Evolutionary conservation across 1,140 invertebrate genomes (phyloP).

Genomic region (Drosophila azteca): DNA sequence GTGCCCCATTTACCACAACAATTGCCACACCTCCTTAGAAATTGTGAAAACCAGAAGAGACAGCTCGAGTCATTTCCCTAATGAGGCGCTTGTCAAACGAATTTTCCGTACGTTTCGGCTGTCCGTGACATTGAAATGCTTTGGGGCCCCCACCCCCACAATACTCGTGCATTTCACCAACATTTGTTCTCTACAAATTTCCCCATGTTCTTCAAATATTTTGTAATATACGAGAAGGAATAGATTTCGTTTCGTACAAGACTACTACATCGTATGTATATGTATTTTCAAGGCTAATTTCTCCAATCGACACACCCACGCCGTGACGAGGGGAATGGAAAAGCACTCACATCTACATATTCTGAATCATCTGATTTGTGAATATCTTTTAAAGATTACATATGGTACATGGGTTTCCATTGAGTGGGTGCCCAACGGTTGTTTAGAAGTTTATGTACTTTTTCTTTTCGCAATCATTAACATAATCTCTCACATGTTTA

Average conservation of each 20-base stretch:
- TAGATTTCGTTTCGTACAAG: conserved; percentile 1
- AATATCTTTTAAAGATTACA: conserved; percentile 24
- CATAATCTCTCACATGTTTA: conserved; percentile 27
- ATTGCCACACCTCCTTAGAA: conserved; percentile 32
- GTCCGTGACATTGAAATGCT: conserved; percentile 64
- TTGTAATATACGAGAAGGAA: conserved; percentile 54
- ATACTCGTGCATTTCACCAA: conserved; percentile 14
- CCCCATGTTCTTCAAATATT: neutral
- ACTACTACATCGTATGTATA: neutral
- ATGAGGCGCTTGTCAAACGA: conserved; percentile 44
- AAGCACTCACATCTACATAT: conserved; percentile 11
- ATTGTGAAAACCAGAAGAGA: conserved; percentile 4
- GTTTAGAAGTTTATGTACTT: conserved; percentile 5
- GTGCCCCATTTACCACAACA: conserved; percentile 18
- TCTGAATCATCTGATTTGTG: conserved; percentile 21
- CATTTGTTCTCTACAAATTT: conserved; percentile 7
- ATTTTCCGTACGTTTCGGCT: conserved; percentile 37
- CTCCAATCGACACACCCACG: conserved; percentile 18
- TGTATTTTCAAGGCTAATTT: conserved; percentile 30
- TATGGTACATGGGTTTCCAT: neutral
- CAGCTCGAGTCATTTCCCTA: conserved; percentile 51
- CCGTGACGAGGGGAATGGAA: conserved; percentile 7
- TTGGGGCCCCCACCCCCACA: neutral
- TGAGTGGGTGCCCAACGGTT: conserved; percentile 2
- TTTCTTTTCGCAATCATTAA: conserved; percentile 25